Evolutionary conservation across 2,888 invertebrate species (phyloP), one percentile per base, ranked within the genome.

Genomic region (Pharmacophagus antenor): DNA sequence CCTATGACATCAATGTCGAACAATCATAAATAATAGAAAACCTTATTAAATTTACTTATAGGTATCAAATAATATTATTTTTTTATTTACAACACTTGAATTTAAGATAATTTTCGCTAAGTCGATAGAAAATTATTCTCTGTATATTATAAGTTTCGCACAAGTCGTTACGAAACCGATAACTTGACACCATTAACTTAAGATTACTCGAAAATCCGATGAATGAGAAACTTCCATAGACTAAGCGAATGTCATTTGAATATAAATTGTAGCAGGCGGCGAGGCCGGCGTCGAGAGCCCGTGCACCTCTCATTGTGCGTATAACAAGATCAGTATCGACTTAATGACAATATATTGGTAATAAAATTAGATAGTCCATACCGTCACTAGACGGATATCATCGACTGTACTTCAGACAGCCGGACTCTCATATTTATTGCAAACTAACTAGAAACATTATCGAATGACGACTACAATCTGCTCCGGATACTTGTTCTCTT

Each of bases 321-420:
- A 88, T 88, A 88, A 89, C 90, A 89, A 89, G 90, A 89, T 89
- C 88, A 89, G 88, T 89, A 89, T 90, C 90, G 84, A 84, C 87
- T 87, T 90, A 89, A 90, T 90, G 89, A 90, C 90, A 89, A 90
- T 89, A 90, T 90, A 90, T 90, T 89, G 90, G 88, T 88, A 85
- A 88, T 89, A 89, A 90, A 90, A 87, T 89, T 88, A 88, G 90
- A 90, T 89, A 88, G 89, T 84, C 86, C 81, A 80, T 81, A 78
- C 79, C 85, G 85, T 88, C 88, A 88, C 83, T 80, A 77, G 71
- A 75, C 75, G 79, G 82, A 85, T 86, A 85, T 84, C 87, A 80
- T 74, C 70, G 70, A 70, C 74, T 72, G 70, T 64, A 69, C 70
- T 72, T 70, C 72, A 72, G 67, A 73, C 76, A 71, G 70, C 71